Evolutionary conservation across 1,140 invertebrate genomes (phyloP).

Genomic region (Drosophila truncata): DNA sequence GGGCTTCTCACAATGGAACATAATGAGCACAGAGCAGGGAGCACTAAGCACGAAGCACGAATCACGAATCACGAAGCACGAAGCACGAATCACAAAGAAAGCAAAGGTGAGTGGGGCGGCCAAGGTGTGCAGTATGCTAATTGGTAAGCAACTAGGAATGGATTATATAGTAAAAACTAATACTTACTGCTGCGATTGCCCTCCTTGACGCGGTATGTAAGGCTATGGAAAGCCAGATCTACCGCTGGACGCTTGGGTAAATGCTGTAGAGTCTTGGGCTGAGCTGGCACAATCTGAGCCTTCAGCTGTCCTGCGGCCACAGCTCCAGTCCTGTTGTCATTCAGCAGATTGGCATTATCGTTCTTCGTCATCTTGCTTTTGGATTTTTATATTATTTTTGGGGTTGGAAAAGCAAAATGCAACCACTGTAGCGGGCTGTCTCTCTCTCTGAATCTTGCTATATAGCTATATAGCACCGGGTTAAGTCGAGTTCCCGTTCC

Average conservation of each 20-base stretch:
- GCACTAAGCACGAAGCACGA: not conserved
- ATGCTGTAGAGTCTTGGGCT: constrained; percentile 92
- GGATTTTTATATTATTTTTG: constrained; percentile 6
- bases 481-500: constrained; percentile 9
- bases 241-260: constrained; percentile 94
- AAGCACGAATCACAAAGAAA: constrained; percentile 15
- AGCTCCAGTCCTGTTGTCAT: constrained; percentile 82
- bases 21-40: constrained; percentile 16
- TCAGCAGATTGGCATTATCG: constrained; percentile 86
- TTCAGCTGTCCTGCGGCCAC: constrained; percentile 55
- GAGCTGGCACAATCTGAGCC: constrained; percentile 86
- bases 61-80: too few relatives aligned
- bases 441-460: not conserved
- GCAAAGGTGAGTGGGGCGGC: constrained; percentile 14
- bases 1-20: constrained; percentile 11
- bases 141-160: not conserved
- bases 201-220: constrained; percentile 94
- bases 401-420: constrained; percentile 37
- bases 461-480: constrained; percentile 13
- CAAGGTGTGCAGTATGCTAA: constrained; percentile 24
- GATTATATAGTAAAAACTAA: not conserved
- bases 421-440: constrained; percentile 30
- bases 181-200: constrained; percentile 92
- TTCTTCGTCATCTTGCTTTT: constrained; percentile 80
- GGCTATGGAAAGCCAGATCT: constrained; percentile 93